phyloP scores from a whole-genome alignment of 2,113 vertebrate genomes.

The Poicephalus gulielmi region DNA sequence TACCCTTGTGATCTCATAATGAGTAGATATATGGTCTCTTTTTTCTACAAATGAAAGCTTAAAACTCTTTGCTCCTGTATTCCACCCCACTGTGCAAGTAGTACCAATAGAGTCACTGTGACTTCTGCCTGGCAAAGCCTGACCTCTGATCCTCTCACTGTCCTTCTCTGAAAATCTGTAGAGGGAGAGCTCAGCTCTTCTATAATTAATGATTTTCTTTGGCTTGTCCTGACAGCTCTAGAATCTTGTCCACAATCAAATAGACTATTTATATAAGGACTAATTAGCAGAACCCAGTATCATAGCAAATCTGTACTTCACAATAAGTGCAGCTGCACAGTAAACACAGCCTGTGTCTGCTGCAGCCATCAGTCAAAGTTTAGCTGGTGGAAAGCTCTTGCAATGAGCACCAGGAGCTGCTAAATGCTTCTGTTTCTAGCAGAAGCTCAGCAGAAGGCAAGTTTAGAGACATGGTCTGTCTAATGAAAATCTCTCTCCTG shows the following conservation, averaged over 20 bases:
- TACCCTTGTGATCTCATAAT: neutral
- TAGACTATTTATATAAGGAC: slow-evolving; percentile 33
- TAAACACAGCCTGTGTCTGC: neutral
- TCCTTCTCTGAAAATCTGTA: neutral
- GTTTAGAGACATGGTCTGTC: neutral
- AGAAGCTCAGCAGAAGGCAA: slow-evolving; percentile 13
- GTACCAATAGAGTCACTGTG: neutral
- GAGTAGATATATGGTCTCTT: neutral
- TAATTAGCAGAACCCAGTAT: slow-evolving; percentile 28
- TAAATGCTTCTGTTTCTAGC: slow-evolving; percentile 29
- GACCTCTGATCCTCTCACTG: neutral
- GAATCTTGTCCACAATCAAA: slow-evolving; percentile 4
- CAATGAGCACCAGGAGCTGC: neutral
- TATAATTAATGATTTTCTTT: slow-evolving; percentile 19
- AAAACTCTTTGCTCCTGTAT: neutral
- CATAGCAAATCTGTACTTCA: slow-evolving; percentile 1
- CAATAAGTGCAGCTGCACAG: slow-evolving; percentile 23
- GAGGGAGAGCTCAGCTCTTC: neutral
- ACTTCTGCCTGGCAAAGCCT: neutral
- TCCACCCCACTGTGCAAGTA: neutral
- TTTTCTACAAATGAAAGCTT: neutral
- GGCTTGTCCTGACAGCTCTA: neutral
- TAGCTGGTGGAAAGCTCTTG: slow-evolving; percentile 9
- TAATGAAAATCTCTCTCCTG: neutral
- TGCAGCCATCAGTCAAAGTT: slow-evolving; percentile 23